A percentile compares a stretch with the other conserved stretches of the same genome.
These are phyloP conservation scores for Pherbina coryleti DNA, from an alignment of 2,888 invertebrate genomes.

Conservation along the genomic window DNA sequence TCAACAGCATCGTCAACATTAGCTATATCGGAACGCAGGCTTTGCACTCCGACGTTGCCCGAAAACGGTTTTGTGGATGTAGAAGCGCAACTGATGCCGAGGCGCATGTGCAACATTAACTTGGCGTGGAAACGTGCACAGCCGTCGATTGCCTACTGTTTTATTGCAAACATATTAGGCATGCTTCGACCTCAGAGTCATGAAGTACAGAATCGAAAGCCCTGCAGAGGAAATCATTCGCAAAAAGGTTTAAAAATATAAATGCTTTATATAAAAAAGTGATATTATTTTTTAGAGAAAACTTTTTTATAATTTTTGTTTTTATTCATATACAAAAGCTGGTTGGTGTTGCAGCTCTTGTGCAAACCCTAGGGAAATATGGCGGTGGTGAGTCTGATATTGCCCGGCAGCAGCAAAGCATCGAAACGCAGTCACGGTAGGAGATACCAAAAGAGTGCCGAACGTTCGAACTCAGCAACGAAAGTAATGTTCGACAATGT, in stretches of 20 bases:
- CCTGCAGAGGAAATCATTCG: constrained; percentile 8
- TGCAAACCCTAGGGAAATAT: constrained; percentile 45
- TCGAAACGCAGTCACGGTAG: constrained; percentile 61
- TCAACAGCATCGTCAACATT: not conserved
- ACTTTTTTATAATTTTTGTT: constrained; percentile 26
- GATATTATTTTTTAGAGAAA: constrained; percentile 21
- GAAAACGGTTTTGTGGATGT: not conserved
- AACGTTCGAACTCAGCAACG: constrained; percentile 36
- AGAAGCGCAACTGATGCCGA: constrained; percentile 24
- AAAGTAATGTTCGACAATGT: constrained; percentile 26
- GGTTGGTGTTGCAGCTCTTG: constrained; percentile 33
- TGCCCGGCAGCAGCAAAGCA: constrained; percentile 44
- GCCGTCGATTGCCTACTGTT: constrained; percentile 57
- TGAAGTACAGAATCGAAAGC: constrained; percentile 32
- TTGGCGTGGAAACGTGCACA: constrained; percentile 43
- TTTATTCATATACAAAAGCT: constrained; percentile 20
- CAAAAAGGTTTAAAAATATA: not conserved
- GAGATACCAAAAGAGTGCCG: constrained; percentile 59
- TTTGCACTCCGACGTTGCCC: not conserved
- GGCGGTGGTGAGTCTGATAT: constrained; percentile 50
- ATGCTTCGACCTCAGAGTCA: constrained; percentile 49
- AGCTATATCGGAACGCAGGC: not conserved
- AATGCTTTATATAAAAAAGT: constrained; percentile 15
- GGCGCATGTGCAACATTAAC: constrained; percentile 36
- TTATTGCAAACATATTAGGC: constrained; percentile 60